Conservation (phyloP, 2,888 invertebrate species). For the Congeria kusceri region DNA sequence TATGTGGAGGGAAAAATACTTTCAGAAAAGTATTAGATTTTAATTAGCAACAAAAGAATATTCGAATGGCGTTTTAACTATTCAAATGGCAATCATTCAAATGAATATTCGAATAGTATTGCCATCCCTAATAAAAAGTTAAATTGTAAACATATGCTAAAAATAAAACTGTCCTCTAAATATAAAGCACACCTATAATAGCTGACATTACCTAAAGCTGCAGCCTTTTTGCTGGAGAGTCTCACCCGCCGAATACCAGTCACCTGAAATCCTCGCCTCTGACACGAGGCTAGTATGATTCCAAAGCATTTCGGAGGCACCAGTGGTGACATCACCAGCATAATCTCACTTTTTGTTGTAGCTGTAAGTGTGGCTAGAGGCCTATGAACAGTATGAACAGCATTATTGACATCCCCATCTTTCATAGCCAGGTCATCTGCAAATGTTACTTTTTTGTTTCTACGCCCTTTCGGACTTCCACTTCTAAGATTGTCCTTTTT, state of each 20-base stretch:
- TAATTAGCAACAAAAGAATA: too few relatives aligned
- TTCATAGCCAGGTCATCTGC: slow-evolving; percentile 27
- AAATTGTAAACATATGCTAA: too few relatives aligned
- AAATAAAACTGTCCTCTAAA: too few relatives aligned
- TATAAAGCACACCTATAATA: neutral
- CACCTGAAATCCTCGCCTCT: slow-evolving; percentile 80
- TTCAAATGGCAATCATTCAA: too few relatives aligned
- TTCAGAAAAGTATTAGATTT: too few relatives aligned
- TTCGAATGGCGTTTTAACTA: too few relatives aligned
- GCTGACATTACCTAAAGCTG: slow-evolving; percentile 72
- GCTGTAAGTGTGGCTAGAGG: slow-evolving; percentile 80
- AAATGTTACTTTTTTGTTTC: slow-evolving; percentile 71
- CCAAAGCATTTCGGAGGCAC: slow-evolving; percentile 79
- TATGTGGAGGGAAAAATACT: too few relatives aligned
- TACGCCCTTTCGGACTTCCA: slow-evolving; percentile 72
- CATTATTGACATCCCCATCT: too few relatives aligned
- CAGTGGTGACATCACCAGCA: slow-evolving; percentile 80
- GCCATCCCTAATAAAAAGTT: too few relatives aligned
- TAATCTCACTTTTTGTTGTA: slow-evolving; percentile 76
- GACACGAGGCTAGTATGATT: slow-evolving; percentile 77
- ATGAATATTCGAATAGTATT: too few relatives aligned
- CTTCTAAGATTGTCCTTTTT: slow-evolving; percentile 69
- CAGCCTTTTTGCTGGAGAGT: slow-evolving; percentile 75
- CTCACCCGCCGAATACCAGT: slow-evolving; percentile 75
- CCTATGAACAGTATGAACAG: slow-evolving; percentile 40